Percentiles rank a stretch among this genome's conserved stretches.
Evolutionary conservation across 30 jellyfish, hydroid and myxozoan genomes (phyloP).

Genomic region (Sanderia malayensis): DNA sequence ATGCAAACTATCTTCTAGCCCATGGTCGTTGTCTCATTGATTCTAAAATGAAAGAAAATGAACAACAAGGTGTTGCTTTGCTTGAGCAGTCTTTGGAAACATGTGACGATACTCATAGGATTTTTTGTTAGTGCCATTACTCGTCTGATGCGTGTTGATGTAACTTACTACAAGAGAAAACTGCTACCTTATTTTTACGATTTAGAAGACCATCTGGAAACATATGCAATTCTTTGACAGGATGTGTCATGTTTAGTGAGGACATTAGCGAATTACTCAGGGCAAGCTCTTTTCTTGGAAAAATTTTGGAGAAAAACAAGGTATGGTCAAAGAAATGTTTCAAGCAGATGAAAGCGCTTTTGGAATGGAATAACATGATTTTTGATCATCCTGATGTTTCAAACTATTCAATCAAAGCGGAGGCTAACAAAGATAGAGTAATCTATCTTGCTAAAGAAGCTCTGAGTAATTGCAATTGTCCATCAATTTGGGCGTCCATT

Average conservation of each 20-base stretch:
- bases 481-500: background rate
- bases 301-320: background rate
- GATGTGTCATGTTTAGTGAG: background rate
- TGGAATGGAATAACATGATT: background rate
- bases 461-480: background rate
- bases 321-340: background rate
- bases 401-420: background rate
- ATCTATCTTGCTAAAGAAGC: background rate
- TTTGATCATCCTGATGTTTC: background rate
- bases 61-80: background rate
- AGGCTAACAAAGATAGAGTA: background rate
- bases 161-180: no score
- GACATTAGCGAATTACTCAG: background rate
- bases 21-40: background rate
- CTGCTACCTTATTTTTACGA: background rate
- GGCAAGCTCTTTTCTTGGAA: background rate
- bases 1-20: background rate
- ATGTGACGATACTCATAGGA: background rate
- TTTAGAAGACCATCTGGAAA: no score
- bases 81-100: background rate
- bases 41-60: background rate
- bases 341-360: background rate
- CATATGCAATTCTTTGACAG: no score
- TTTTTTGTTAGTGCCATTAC: background rate
- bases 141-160: background rate